A percentile compares a stretch with the other conserved stretches of the same genome.
Evolutionary conservation across 2,888 invertebrate species (phyloP).

Genomic region (Leptinotarsa juncta): DNA sequence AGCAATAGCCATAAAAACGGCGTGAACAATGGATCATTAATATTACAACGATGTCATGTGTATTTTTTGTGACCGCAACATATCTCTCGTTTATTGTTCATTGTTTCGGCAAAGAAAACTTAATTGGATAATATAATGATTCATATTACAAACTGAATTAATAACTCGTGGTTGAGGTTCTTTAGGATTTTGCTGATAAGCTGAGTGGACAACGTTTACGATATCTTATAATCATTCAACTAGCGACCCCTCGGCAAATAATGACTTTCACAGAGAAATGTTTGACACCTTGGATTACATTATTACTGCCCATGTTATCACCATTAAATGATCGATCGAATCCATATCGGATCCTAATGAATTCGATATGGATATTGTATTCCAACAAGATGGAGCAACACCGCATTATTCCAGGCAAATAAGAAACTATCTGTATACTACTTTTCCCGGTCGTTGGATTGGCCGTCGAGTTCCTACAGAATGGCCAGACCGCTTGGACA

Average conservation of each 20-base stretch:
- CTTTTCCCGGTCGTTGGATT: too few relatives aligned
- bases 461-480: too few relatives aligned
- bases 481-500: too few relatives aligned
- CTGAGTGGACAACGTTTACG: not conserved
- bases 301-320: too few relatives aligned
- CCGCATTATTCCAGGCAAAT: too few relatives aligned
- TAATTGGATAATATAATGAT: constrained; percentile 32
- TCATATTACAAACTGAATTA: constrained; percentile 20
- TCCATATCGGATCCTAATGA: too few relatives aligned
- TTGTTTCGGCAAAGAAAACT: constrained; percentile 31
- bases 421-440: too few relatives aligned
- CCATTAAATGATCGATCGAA: too few relatives aligned
- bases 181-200: constrained; percentile 1
- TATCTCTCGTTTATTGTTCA: constrained; percentile 32
- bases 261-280: not conserved
- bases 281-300: not conserved
- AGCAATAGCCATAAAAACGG: constrained; percentile 19
- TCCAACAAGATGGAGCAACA: too few relatives aligned
- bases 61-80: constrained; percentile 27
- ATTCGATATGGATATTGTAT: too few relatives aligned
- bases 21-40: constrained; percentile 34
- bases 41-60: constrained; percentile 27
- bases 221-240: not conserved
- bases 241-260: not conserved
- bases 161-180: constrained; percentile 30